phyloP scores from a whole-genome alignment of 37 sponge, comb jelly and placozoan genomes.

The Halisarca cf. caerulea region DNA sequence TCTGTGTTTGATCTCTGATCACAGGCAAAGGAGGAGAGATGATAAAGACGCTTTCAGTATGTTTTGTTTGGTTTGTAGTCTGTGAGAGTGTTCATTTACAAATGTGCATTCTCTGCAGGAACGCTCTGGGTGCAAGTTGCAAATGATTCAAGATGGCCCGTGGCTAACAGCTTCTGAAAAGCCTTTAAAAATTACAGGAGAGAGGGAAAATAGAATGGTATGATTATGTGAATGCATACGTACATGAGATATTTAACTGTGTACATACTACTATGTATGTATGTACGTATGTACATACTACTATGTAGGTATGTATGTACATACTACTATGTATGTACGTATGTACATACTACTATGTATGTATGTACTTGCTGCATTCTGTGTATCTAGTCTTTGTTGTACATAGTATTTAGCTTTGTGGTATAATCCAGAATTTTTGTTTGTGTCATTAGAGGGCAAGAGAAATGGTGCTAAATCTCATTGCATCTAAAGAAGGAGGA shows the following conservation, averaged over 20 bases:
- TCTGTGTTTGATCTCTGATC: neutral
- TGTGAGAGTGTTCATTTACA: too few relatives aligned
- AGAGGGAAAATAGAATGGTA: conserved; percentile 52
- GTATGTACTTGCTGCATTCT: neutral
- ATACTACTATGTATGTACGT: neutral
- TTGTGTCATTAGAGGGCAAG: conserved; percentile 69
- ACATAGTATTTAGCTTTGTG: neutral
- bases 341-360: neutral
- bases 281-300: neutral
- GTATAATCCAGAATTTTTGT: neutral
- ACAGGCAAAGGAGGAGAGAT: conserved; percentile 92
- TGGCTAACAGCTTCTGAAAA: conserved; percentile 87
- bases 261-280: neutral
- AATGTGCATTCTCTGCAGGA: too few relatives aligned
- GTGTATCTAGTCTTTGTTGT: neutral
- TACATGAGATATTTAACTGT: neutral
- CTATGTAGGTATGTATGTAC: neutral
- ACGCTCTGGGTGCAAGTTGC: conserved; percentile 90
- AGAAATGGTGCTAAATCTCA: conserved; percentile 69
- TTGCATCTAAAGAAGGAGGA: conserved; percentile 71
- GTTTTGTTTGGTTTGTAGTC: neutral
- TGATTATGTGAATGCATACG: neutral
- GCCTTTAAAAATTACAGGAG: conserved; percentile 88
- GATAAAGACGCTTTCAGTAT: conserved; percentile 81
- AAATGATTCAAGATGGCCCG: conserved; percentile 95